phyloP scores from a whole-genome alignment of 2,888 invertebrate species.

The Lochmaea crataegi region DNA sequence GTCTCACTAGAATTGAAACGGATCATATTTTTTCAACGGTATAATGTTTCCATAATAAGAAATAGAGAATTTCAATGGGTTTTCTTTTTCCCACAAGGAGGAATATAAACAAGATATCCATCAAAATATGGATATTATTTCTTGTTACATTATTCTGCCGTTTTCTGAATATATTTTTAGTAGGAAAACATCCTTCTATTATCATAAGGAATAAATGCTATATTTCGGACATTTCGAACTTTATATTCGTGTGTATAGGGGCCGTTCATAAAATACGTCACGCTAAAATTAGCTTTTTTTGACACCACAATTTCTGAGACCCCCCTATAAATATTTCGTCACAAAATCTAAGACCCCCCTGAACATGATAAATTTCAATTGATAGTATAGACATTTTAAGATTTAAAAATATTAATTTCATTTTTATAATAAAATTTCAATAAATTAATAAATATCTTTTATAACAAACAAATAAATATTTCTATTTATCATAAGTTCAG shows the following conservation, averaged over 20 bases:
- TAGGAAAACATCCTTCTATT: constrained; percentile 7
- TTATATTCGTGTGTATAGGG: background rate
- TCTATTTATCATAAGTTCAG: no score
- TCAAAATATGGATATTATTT: constrained; percentile 23
- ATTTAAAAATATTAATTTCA: no score
- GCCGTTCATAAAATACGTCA: no score
- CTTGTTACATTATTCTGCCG: constrained; percentile 14
- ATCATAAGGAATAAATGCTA: background rate
- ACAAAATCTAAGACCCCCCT: no score
- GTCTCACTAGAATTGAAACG: constrained; percentile 4
- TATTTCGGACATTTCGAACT: background rate
- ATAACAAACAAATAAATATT: no score
- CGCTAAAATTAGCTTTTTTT: no score
- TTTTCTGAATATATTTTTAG: constrained; percentile 13
- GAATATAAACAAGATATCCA: constrained; percentile 28
- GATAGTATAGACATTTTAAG: no score
- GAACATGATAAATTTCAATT: no score
- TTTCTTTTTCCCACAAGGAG: constrained; percentile 4
- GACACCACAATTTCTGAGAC: no score
- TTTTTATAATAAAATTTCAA: no score
- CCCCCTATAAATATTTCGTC: no score
- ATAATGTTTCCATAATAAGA: constrained; percentile 25
- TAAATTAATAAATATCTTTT: no score
- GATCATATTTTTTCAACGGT: constrained; percentile 1
- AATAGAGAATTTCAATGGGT: constrained; percentile 21